Evolutionary conservation across 2,797 vertebrate species (phyloP), one percentile per base, ranked within the genome.

Genomic region (Chaunax sp.): DNA sequence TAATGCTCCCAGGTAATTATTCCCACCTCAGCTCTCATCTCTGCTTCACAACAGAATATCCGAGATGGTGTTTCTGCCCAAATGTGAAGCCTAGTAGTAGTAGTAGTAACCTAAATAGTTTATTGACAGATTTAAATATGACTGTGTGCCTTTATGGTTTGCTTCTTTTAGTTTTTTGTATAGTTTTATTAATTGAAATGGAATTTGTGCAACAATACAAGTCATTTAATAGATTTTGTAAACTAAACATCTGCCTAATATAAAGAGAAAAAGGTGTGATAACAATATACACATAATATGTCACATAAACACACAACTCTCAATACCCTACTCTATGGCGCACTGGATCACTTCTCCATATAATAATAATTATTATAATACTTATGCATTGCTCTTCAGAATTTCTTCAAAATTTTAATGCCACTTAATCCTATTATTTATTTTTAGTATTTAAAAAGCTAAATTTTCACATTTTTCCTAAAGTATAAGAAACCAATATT

Each of bases 1-100:
- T 70, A 77, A 76, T 63, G 70, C 55, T 63, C 26, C 20, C 46
- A 54, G 55, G 75, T 83, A 79, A 81, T 77, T 87, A 81, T 80
- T 80, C 70, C 37, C 57, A 46, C 45, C 50, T 53, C 55, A 53
- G 70, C 16, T 41, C 51, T 30, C 49, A 50, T 70, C 16, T 41
- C 44, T 33, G 49, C 22, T 74, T 70, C 55, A 56, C 69, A 61
- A 33, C 20, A 23, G 22, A 44, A 13, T 12, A 50, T 22, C 8
- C 30, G 54, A 41, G 61, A 64, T 28, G 0, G 10, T 30, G 64
- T 41, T 35, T 35, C 6, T 15, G 9, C n/a, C 20, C 63, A 14
- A 64, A 45, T 66, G 49, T 69, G 63, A 67, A 41, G 72, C 33
- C 23, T 46, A 37, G 13, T 37, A 37, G 13, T 37, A 37, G 13